phyloP scores from a whole-genome alignment of 2,888 invertebrate species.

The Mythimna ferrago region DNA sequence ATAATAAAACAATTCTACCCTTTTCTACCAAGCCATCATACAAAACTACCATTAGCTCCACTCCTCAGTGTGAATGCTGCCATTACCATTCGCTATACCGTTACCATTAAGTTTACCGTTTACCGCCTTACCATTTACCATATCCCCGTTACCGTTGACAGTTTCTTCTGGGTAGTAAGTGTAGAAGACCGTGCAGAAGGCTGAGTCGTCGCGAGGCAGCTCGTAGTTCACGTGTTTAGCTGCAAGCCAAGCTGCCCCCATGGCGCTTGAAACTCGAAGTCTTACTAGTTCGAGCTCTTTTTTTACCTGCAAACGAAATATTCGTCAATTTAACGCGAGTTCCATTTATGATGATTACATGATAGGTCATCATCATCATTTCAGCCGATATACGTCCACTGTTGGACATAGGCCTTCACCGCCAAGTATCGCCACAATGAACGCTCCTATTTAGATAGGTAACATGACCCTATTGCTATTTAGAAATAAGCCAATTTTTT shows the following conservation, averaged over 20 bases:
- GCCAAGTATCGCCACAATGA: too few species aligned
- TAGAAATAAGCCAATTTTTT: too few species aligned
- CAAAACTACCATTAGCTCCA: slow-evolving; percentile 57
- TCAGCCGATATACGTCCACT: too few species aligned
- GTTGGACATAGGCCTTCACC: too few species aligned
- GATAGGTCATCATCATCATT: too few species aligned
- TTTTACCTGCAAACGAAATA: slow-evolving; percentile 74
- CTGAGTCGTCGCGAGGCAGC: slow-evolving; percentile 93
- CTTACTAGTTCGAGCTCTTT: slow-evolving; percentile 91
- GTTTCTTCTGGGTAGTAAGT: slow-evolving; percentile 81
- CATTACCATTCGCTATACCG: slow-evolving; percentile 52
- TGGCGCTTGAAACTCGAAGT: slow-evolving; percentile 94
- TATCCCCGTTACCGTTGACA: slow-evolving; percentile 56
- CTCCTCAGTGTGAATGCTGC: slow-evolving; percentile 48
- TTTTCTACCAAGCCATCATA: slow-evolving; percentile 26
- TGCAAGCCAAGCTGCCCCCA: slow-evolving; percentile 96
- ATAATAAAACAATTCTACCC: not conserved
- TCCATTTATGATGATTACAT: too few species aligned
- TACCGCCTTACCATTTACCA: slow-evolving; percentile 56
- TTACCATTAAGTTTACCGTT: slow-evolving; percentile 63
- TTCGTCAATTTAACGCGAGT: too few species aligned
- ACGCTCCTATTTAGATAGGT: too few species aligned
- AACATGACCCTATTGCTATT: too few species aligned
- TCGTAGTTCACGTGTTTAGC: slow-evolving; percentile 92
- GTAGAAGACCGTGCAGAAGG: slow-evolving; percentile 93